Percentiles rank a stretch among this genome's conserved stretches.
phyloP scores from a whole-genome alignment of 35 echinoderm and acorn worm genomes.

The Lytechinus pictus region DNA sequence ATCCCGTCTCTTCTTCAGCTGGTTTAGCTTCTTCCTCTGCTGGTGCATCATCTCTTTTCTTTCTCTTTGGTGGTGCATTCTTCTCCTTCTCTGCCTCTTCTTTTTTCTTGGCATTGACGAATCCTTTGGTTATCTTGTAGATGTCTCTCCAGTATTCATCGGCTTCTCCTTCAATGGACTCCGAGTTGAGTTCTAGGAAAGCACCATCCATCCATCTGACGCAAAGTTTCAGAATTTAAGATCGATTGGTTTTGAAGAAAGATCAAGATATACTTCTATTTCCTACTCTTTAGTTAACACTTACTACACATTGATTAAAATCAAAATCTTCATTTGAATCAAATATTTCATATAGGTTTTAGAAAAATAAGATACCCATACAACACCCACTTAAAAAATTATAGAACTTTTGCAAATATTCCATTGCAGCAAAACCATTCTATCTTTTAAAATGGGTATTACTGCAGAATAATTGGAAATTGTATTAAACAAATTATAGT shows the following conservation, averaged over 20 bases:
- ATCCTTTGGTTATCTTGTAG: slow-evolving; percentile 98
- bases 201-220: slow-evolving; percentile 99
- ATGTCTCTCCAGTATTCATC: slow-evolving; percentile 99
- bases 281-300: background rate
- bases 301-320: background rate
- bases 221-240: background rate
- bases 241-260: background rate
- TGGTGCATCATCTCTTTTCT: slow-evolving; percentile 55
- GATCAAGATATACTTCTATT: background rate
- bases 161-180: slow-evolving; percentile 84
- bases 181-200: slow-evolving; percentile 88
- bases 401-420: too few relatives aligned
- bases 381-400: too few relatives aligned
- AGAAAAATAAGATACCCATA: too few relatives aligned
- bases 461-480: too few relatives aligned
- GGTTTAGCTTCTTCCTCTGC: slow-evolving; percentile 65
- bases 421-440: too few relatives aligned
- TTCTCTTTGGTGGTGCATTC: slow-evolving; percentile 85
- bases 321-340: background rate
- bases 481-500: too few relatives aligned
- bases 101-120: slow-evolving; percentile 87
- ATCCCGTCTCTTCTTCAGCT: slow-evolving; percentile 81
- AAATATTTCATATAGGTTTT: background rate
- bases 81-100: slow-evolving; percentile 92
- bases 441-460: too few relatives aligned